Evolutionary conservation across 2,888 invertebrate species (phyloP).

Genomic region (Lithophane ornitopus): DNA sequence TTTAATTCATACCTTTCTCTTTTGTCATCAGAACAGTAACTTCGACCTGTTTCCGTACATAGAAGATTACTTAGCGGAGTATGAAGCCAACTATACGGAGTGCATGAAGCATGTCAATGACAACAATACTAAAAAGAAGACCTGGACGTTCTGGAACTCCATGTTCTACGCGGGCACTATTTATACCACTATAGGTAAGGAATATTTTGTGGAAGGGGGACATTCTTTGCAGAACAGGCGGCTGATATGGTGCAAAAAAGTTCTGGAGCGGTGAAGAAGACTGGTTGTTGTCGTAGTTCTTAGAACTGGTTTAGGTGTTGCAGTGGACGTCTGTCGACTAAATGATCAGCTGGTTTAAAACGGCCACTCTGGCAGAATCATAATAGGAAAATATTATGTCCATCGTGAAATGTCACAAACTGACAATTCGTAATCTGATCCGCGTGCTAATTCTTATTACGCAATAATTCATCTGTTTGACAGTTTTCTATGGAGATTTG

Average conservation of each 20-base stretch:
- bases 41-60: slow-evolving; percentile 73
- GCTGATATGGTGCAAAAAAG: background rate
- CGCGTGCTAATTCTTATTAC: too few relatives aligned
- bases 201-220: background rate
- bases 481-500: too few relatives aligned
- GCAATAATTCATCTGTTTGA: too few relatives aligned
- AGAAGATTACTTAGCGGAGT: slow-evolving; percentile 78
- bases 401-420: too few relatives aligned
- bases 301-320: too few relatives aligned
- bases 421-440: too few relatives aligned
- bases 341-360: too few relatives aligned
- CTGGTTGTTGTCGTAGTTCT: background rate
- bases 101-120: slow-evolving; percentile 85
- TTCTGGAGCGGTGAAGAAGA: background rate
- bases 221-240: background rate
- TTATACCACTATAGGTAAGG: slow-evolving; percentile 96
- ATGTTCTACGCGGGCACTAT: slow-evolving; percentile 97
- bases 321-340: too few relatives aligned
- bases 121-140: slow-evolving; percentile 86
- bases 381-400: too few relatives aligned
- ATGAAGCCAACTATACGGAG: slow-evolving; percentile 89
- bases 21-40: slow-evolving; percentile 67
- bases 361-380: too few relatives aligned
- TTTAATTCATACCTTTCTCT: background rate
- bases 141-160: slow-evolving; percentile 96